Conservation (phyloP, 2,888 invertebrate genomes). For the Nephrocerus scutellatus region DNA sequence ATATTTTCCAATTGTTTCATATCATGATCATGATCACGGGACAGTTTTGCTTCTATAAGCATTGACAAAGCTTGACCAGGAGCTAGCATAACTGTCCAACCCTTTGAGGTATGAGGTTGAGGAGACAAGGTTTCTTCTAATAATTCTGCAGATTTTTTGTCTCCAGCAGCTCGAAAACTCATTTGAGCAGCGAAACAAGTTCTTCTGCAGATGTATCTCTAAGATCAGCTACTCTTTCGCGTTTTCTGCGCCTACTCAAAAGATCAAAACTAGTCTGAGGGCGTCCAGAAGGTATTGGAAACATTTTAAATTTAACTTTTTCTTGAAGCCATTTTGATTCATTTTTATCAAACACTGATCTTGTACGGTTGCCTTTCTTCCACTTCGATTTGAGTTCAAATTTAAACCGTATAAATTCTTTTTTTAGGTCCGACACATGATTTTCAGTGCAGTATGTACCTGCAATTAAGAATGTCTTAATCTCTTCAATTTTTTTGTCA, state of each 20-base stretch:
- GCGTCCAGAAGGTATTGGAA: constrained; percentile 7
- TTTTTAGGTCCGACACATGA: too few species aligned
- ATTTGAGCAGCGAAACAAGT: constrained; percentile 1
- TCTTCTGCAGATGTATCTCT: constrained; percentile 1
- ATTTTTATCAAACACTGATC: constrained; percentile 8
- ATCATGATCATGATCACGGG: constrained; percentile 1
- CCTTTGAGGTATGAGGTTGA: not conserved
- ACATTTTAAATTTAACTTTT: constrained; percentile 8
- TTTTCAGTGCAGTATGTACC: not conserved
- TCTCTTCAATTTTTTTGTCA: constrained; percentile 5
- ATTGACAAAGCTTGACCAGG: not conserved
- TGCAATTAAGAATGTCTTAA: constrained; percentile 3
- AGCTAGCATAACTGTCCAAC: not conserved
- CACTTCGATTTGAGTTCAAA: constrained; percentile 9
- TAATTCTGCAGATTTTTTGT: constrained; percentile 4
- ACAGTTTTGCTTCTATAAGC: constrained; percentile 3
- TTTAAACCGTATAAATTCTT: constrained; percentile 6
- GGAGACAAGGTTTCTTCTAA: constrained; percentile 4
- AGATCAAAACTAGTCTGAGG: constrained; percentile 9
- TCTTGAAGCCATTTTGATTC: constrained; percentile 5
- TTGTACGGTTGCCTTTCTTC: constrained; percentile 8
- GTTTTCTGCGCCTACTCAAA: constrained; percentile 9
- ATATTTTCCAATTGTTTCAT: not conserved
- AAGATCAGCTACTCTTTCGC: constrained; percentile 8
- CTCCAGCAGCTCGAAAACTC: constrained; percentile 4